Percentiles rank a stretch among this genome's conserved stretches.
Conservation (phyloP, 2,797 vertebrate species). For the Danio albolineatus region DNA sequence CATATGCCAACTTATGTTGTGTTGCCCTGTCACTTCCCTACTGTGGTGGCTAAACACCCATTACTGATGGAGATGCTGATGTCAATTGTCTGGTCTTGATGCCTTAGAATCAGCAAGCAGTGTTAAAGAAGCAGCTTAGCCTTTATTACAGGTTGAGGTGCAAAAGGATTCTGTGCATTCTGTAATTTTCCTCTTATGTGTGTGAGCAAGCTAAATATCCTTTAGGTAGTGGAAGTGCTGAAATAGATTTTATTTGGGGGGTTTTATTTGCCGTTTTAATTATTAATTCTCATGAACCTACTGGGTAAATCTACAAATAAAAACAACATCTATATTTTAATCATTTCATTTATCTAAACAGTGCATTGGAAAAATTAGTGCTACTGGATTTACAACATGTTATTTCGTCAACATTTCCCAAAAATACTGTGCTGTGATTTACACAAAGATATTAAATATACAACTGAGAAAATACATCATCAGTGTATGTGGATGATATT, state of each 20-base stretch:
- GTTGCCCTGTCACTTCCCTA: conserved; percentile 8
- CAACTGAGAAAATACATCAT: too few relatives aligned
- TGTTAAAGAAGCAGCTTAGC: conserved; percentile 39
- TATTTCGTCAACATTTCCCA: too few relatives aligned
- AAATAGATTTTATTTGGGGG: not conserved
- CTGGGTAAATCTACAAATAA: too few relatives aligned
- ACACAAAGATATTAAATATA: too few relatives aligned
- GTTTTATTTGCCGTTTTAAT: not conserved
- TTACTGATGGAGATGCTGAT: conserved; percentile 24
- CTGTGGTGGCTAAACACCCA: not conserved
- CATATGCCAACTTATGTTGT: not conserved
- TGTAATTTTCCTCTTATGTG: conserved; percentile 3
- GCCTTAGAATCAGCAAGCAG: conserved; percentile 34
- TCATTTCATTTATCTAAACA: too few relatives aligned
- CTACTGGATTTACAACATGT: too few relatives aligned
- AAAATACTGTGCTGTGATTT: too few relatives aligned
- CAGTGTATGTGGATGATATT: not conserved
- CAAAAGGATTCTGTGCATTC: conserved; percentile 4
- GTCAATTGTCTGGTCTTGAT: conserved; percentile 15
- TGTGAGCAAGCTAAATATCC: not conserved
- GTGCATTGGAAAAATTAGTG: too few relatives aligned
- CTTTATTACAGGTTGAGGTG: conserved; percentile 12
- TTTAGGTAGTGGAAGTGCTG: not conserved
- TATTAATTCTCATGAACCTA: too few relatives aligned
- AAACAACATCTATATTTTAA: too few relatives aligned